phyloP scores from a whole-genome alignment of 2,113 vertebrate species.

The Osmerus eperlanus region DNA sequence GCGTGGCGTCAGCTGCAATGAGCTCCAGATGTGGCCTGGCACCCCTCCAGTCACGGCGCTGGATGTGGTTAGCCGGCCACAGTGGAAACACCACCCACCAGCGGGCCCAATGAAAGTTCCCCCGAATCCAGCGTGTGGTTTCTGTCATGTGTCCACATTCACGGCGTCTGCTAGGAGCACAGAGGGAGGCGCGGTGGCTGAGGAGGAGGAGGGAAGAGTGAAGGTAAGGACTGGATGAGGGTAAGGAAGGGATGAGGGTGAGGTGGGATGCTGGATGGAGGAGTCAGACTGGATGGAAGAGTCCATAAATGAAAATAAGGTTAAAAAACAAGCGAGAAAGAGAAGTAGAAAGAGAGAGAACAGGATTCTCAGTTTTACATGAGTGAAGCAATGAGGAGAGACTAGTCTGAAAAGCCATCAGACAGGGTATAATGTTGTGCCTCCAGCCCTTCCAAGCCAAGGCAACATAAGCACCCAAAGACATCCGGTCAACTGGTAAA shows the following conservation, averaged over 20 bases:
- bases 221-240: neutral
- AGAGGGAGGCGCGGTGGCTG: too few species aligned
- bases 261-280: neutral
- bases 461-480: too few species aligned
- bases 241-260: neutral
- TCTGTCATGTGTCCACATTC: constrained; percentile 29
- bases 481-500: too few species aligned
- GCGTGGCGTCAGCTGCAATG: constrained; percentile 77
- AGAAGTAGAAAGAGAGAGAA: neutral
- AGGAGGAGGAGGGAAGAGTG: neutral
- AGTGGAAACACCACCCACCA: constrained; percentile 70
- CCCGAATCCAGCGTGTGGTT: constrained; percentile 50
- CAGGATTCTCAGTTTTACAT: neutral
- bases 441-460: neutral
- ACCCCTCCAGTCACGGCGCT: constrained; percentile 63
- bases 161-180: constrained; percentile 7
- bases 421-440: neutral
- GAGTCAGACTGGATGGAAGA: too few species aligned
- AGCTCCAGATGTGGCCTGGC: constrained; percentile 77
- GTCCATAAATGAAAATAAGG: neutral
- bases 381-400: neutral
- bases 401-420: neutral
- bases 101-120: constrained; percentile 68
- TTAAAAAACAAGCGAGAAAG: neutral
- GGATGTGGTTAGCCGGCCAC: constrained; percentile 73